Conservation (phyloP, 2,888 invertebrate genomes). For the Himalopsyche japonica region DNA sequence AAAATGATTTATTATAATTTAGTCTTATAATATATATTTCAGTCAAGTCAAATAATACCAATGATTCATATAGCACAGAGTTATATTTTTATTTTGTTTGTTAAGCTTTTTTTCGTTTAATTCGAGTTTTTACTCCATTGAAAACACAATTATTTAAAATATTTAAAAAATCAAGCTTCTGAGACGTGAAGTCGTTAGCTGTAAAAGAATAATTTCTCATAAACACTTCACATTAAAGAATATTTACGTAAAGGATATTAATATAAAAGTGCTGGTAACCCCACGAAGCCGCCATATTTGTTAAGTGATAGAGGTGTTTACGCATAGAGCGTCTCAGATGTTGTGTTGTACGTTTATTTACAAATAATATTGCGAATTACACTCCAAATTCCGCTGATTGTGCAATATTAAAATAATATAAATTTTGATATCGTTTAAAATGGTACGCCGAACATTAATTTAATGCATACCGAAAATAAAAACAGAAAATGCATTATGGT, state of each 20-base stretch:
- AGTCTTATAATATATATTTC: too few species aligned
- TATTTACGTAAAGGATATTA: neutral
- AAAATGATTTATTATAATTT: too few species aligned
- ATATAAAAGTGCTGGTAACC: conserved; percentile 3
- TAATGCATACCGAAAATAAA: conserved; percentile 15
- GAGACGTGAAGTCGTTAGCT: too few species aligned
- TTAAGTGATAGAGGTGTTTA: conserved; percentile 27
- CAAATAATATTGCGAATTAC: neutral
- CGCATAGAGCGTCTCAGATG: conserved; percentile 9
- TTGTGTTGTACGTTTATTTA: neutral
- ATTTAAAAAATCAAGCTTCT: too few species aligned
- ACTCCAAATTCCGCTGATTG: neutral
- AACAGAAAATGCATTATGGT: conserved; percentile 33
- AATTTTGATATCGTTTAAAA: neutral
- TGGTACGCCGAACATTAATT: neutral
- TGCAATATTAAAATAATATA: neutral
- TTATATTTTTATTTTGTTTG: too few species aligned
- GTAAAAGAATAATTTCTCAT: too few species aligned
- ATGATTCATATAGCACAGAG: too few species aligned
- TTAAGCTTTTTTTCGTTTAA: too few species aligned
- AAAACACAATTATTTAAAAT: too few species aligned
- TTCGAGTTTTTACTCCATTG: too few species aligned
- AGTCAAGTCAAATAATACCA: too few species aligned
- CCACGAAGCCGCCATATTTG: conserved; percentile 24
- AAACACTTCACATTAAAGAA: too few species aligned